Percentiles rank a stretch among this genome's conserved stretches.
phyloP scores from a whole-genome alignment of 2,113 vertebrate genomes.

The Dasypus novemcinctus region DNA sequence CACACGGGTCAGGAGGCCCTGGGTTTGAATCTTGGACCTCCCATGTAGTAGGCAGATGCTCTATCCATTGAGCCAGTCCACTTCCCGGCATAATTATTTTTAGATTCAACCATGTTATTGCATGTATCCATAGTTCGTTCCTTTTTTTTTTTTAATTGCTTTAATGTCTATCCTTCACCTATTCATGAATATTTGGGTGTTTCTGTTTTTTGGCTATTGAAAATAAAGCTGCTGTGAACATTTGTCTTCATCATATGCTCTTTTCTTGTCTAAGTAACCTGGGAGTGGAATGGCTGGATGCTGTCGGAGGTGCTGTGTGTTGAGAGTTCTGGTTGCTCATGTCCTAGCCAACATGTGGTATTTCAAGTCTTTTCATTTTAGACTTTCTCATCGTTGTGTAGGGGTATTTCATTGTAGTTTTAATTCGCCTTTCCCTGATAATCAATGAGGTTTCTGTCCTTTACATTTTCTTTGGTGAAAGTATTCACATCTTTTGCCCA shows the following conservation, averaged over 20 bases:
- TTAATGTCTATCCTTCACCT: neutral
- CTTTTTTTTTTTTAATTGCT: too few species aligned
- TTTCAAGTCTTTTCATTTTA: neutral
- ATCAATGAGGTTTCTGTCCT: neutral
- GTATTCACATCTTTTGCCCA: neutral
- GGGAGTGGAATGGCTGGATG: neutral
- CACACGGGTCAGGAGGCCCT: too few species aligned
- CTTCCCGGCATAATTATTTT: too few species aligned
- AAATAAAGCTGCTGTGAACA: neutral
- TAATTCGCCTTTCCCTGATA: neutral
- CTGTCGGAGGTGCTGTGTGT: neutral
- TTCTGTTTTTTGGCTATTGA: neutral
- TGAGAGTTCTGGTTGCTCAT: neutral
- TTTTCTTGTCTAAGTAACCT: neutral
- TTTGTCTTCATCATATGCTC: neutral
- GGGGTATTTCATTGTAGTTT: neutral
- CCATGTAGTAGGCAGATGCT: too few species aligned
- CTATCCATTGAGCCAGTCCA: too few species aligned
- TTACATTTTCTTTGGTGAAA: conserved; percentile 40
- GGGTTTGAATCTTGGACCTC: too few species aligned
- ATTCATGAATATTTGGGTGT: neutral
- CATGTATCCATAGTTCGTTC: too few species aligned
- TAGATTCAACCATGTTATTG: too few species aligned
- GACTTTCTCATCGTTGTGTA: neutral
- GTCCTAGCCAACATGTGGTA: neutral